Percentiles rank a stretch among this genome's conserved stretches.
Evolutionary conservation across 2,113 vertebrate genomes (phyloP).

Genomic region (Gymnocephalus cernua): DNA sequence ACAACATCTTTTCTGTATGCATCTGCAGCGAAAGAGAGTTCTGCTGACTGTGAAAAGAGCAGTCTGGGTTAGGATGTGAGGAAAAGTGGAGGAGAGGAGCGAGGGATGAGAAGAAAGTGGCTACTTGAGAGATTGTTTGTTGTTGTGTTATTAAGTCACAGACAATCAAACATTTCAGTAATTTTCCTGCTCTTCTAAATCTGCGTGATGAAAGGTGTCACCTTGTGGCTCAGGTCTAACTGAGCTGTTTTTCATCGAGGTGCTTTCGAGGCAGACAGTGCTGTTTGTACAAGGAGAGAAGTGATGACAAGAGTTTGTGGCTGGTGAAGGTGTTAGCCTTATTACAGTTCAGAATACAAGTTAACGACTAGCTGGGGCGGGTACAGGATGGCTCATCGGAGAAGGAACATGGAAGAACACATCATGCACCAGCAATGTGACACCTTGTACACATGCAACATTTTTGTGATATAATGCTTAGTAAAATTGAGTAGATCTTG

Average conservation of each 20-base stretch:
- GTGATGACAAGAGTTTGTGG: constrained; percentile 12
- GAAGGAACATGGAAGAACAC: constrained; percentile 3
- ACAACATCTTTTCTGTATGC: constrained; percentile 15
- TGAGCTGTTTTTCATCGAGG: not conserved
- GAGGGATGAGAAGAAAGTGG: not conserved
- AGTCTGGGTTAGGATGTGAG: constrained; percentile 10
- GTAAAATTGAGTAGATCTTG: not conserved
- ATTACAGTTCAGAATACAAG: constrained; percentile 7
- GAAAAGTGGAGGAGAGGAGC: not conserved
- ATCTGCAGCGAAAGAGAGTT: constrained; percentile 31
- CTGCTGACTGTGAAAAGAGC: constrained; percentile 61
- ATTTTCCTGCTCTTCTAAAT: constrained; percentile 18
- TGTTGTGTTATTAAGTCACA: constrained; percentile 22
- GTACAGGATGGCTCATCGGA: constrained; percentile 14
- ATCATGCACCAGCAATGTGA: not conserved
- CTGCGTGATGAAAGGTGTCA: constrained; percentile 22
- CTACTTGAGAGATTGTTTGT: constrained; percentile 22
- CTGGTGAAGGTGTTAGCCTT: constrained; percentile 9
- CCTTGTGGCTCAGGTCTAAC: not conserved
- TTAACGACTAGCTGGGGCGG: not conserved
- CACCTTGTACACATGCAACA: not conserved
- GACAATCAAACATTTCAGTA: constrained; percentile 30
- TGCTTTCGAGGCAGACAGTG: not conserved
- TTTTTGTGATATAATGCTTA: not conserved
- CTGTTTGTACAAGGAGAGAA: not conserved